These are phyloP conservation scores for Sebastes fasciatus DNA, from an alignment of 2,113 vertebrate genomes.

Conservation along the genomic window DNA sequence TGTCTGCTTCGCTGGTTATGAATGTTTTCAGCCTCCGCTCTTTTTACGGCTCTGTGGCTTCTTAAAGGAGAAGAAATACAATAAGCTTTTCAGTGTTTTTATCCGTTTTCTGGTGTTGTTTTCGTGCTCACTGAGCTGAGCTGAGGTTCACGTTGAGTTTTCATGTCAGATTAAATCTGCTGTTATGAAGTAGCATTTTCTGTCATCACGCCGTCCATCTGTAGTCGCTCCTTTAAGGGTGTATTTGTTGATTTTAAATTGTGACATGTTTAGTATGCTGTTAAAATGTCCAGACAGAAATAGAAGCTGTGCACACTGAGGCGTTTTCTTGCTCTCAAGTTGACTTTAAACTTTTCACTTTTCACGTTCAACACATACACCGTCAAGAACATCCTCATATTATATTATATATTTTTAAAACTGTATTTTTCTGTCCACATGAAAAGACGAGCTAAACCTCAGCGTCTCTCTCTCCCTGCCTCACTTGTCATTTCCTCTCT, in stretches of 20 bases:
- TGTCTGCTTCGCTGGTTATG: constrained; percentile 83
- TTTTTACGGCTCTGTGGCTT: constrained; percentile 76
- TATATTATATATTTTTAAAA: not conserved
- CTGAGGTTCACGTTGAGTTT: constrained; percentile 45
- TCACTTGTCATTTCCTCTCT: constrained; percentile 77
- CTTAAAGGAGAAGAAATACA: constrained; percentile 77
- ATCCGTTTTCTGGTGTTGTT: constrained; percentile 34
- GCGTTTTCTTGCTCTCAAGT: constrained; percentile 66
- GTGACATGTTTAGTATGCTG: constrained; percentile 20
- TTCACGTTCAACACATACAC: constrained; percentile 12
- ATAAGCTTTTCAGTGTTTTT: constrained; percentile 47
- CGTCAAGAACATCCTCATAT: constrained; percentile 8
- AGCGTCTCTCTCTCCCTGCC: constrained; percentile 54
- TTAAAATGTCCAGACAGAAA: constrained; percentile 13
- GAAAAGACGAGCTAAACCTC: constrained; percentile 52
- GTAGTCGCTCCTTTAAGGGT: not conserved
- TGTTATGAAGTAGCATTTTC: constrained; percentile 44
- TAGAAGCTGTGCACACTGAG: constrained; percentile 17
- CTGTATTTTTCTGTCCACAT: constrained; percentile 33
- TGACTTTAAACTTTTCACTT: constrained; percentile 69
- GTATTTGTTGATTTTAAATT: not conserved
- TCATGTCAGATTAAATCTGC: constrained; percentile 42
- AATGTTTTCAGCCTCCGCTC: constrained; percentile 82
- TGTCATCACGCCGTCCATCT: constrained; percentile 23
- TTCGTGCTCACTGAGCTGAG: constrained; percentile 35